Percentiles rank a stretch among this genome's conserved stretches.
These are phyloP conservation scores for Pachliopta kotzebuea DNA, from an alignment of 2,888 invertebrate species.

Conservation along the genomic window DNA sequence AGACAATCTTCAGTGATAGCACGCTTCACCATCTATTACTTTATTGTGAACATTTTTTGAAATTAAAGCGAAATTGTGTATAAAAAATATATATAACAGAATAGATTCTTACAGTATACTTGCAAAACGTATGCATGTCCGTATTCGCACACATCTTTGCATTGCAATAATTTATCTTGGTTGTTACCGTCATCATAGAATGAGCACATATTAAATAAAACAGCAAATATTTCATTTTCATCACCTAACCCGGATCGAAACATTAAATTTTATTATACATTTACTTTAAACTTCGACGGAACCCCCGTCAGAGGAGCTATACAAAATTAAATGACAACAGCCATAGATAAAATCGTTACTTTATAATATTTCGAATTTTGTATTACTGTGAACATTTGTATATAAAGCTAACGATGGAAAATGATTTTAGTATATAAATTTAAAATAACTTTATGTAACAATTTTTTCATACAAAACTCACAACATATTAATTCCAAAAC, in stretches of 20 bases:
- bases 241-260: conserved; percentile 17
- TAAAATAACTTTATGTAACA: too few relatives aligned
- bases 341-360: background rate
- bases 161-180: conserved; percentile 54
- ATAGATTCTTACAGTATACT: conserved; percentile 53
- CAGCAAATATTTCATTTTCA: conserved; percentile 44
- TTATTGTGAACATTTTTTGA: too few relatives aligned
- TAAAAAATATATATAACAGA: background rate
- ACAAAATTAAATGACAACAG: conserved; percentile 5
- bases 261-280: conserved; percentile 46
- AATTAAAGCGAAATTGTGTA: too few relatives aligned
- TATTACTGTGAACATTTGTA: too few relatives aligned
- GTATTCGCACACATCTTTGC: conserved; percentile 59
- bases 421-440: too few relatives aligned
- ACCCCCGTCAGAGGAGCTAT: conserved; percentile 10
- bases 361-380: too few relatives aligned
- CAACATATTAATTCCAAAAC: too few relatives aligned
- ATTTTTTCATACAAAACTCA: too few relatives aligned
- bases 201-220: conserved; percentile 15
- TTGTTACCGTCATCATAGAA: conserved; percentile 33
- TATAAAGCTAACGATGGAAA: background rate
- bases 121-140: conserved; percentile 62
- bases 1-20: too few relatives aligned
- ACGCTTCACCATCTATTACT: too few relatives aligned
- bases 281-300: background rate